Conservation (phyloP, 2,888 invertebrate genomes). For the Eupithecia inturbata region DNA sequence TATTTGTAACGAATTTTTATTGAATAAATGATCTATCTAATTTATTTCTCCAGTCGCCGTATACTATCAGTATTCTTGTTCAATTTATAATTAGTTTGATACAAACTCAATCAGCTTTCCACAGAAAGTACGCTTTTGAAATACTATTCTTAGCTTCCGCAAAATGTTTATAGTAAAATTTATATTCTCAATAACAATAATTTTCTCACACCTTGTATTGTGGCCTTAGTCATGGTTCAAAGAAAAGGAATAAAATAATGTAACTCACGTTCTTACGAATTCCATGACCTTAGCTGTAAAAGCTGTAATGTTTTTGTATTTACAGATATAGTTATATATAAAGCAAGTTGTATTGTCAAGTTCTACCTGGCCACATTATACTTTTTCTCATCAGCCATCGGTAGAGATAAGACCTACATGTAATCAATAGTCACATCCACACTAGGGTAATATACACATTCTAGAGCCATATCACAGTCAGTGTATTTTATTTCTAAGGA, state of each 20-base stretch:
- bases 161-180: neutral
- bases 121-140: neutral
- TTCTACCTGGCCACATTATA: neutral
- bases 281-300: neutral
- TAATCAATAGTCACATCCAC: neutral
- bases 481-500: neutral
- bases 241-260: neutral
- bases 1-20: too few species aligned
- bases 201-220: neutral
- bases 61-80: too few species aligned
- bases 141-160: neutral
- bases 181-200: neutral
- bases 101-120: neutral
- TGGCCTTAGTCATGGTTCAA: neutral
- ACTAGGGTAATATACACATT: neutral
- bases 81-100: too few species aligned
- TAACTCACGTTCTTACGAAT: neutral
- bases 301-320: neutral
- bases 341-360: neutral
- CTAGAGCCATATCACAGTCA: neutral
- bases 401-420: neutral
- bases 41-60: too few species aligned
- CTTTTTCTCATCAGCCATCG: neutral
- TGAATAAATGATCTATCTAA: too few species aligned
- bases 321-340: neutral